Percentiles rank a stretch among this genome's conserved stretches.
These are phyloP conservation scores for Lepus timidus DNA, from an alignment of 2,113 vertebrate genomes.

Conservation along the genomic window DNA sequence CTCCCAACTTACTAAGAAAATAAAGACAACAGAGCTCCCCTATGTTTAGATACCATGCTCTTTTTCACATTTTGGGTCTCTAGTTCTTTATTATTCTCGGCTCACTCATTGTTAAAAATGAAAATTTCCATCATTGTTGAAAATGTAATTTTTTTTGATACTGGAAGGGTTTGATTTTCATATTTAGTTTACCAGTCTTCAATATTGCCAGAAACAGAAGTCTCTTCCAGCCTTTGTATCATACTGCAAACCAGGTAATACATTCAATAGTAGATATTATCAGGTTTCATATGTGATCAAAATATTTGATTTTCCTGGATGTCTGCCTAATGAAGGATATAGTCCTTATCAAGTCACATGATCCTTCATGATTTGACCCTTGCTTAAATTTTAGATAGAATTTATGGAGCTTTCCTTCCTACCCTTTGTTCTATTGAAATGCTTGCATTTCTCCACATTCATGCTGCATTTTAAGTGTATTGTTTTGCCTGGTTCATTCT, in stretches of 20 bases:
- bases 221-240: neutral
- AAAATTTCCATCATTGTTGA: constrained; percentile 7
- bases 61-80: neutral
- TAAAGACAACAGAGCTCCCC: neutral
- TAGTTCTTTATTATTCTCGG: neutral
- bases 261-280: neutral
- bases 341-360: neutral
- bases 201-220: neutral
- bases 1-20: neutral
- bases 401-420: neutral
- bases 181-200: neutral
- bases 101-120: neutral
- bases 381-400: neutral
- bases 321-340: neutral
- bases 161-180: neutral
- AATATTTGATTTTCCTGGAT: neutral
- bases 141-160: neutral
- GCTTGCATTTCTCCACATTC: neutral
- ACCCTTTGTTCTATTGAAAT: constrained; percentile 24
- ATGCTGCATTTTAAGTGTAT: neutral
- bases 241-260: neutral
- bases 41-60: neutral
- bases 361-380: neutral
- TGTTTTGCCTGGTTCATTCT: neutral
- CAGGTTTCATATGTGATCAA: neutral